A percentile compares a stretch with the other conserved stretches of the same genome.
These are phyloP conservation scores for Drosophila anomalipes DNA, from an alignment of 2,888 invertebrate genomes.

Conservation along the genomic window DNA sequence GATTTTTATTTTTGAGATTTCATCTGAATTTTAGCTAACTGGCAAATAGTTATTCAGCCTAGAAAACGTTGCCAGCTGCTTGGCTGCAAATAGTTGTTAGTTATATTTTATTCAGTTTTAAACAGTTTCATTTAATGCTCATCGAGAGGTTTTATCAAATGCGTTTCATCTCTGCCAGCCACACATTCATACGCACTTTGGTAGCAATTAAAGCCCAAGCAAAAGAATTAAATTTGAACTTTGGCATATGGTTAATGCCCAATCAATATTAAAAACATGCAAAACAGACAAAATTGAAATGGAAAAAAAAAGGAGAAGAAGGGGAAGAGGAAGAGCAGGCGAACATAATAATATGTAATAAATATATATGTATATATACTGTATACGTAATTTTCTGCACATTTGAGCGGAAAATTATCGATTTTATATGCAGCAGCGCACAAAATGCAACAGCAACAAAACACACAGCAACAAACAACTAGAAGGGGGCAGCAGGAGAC, in stretches of 20 bases:
- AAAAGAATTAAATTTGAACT: slow-evolving; percentile 7
- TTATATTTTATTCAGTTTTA: not conserved
- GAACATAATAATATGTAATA: slow-evolving; percentile 30
- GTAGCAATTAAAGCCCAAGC: not conserved
- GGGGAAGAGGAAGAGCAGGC: not conserved
- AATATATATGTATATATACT: slow-evolving; percentile 31
- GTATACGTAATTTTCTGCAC: slow-evolving; percentile 76
- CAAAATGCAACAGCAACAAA: slow-evolving; percentile 64
- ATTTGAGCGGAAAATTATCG: slow-evolving; percentile 82
- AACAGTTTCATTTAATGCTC: not conserved
- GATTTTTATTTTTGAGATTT: not conserved
- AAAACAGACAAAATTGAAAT: not conserved
- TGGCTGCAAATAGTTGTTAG: too few relatives aligned
- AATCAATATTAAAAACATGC: slow-evolving; percentile 6
- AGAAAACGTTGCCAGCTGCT: too few relatives aligned
- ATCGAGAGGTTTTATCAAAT: not conserved
- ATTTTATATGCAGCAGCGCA: slow-evolving; percentile 67
- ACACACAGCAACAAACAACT: too few relatives aligned
- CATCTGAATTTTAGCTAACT: not conserved
- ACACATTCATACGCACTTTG: not conserved
- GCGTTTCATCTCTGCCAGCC: not conserved
- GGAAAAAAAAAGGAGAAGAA: not conserved
- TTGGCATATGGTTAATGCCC: slow-evolving; percentile 27
- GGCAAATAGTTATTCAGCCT: not conserved
- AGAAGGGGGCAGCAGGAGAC: too few relatives aligned